These are phyloP conservation scores for Cinara cedri DNA, from an alignment of 2,888 invertebrate genomes.

Conservation along the genomic window DNA sequence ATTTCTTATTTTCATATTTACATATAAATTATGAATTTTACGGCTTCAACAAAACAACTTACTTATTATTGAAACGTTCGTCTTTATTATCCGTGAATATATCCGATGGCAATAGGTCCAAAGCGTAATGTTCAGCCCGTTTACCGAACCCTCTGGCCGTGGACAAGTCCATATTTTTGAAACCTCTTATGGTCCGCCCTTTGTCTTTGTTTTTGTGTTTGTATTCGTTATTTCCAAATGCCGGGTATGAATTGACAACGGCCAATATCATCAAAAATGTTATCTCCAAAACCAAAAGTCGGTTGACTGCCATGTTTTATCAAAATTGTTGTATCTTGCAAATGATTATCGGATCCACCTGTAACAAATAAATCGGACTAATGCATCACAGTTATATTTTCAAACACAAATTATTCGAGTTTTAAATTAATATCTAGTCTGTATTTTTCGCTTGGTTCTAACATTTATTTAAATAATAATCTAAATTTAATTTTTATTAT, in stretches of 20 bases:
- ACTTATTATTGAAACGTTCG: conserved; percentile 41
- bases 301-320: conserved; percentile 22
- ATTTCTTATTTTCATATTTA: background rate
- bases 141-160: conserved; percentile 73
- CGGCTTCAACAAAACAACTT: background rate
- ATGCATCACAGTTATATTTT: too few species aligned
- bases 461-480: too few species aligned
- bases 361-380: background rate
- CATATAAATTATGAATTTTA: background rate
- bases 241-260: conserved; percentile 36
- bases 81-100: conserved; percentile 13
- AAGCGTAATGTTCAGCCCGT: conserved; percentile 63
- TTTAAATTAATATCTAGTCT: too few species aligned
- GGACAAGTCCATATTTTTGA: conserved; percentile 70
- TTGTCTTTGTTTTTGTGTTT: conserved; percentile 60
- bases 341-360: conserved; percentile 21
- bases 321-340: too few species aligned
- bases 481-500: too few species aligned
- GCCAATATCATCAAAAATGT: conserved; percentile 47
- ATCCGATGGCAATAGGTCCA: conserved; percentile 29
- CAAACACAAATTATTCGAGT: too few species aligned
- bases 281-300: conserved; percentile 35
- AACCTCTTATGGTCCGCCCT: conserved; percentile 70
- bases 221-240: conserved; percentile 35
- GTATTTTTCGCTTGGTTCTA: too few species aligned